phyloP scores from a whole-genome alignment of 2,797 vertebrate species.

The Eupleurogrammus muticus region DNA sequence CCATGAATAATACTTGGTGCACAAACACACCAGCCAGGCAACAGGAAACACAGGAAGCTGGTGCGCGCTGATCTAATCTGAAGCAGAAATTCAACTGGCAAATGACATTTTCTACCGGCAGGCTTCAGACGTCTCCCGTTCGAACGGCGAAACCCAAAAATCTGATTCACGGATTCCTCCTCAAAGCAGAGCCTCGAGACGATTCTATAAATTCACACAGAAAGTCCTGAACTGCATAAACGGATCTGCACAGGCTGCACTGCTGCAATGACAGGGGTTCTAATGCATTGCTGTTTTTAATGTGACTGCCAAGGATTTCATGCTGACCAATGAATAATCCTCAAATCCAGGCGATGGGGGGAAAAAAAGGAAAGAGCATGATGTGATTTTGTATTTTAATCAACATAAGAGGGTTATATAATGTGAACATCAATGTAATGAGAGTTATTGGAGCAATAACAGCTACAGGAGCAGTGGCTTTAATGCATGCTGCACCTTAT shows the following conservation, averaged over 20 bases:
- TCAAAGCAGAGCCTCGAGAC: background rate
- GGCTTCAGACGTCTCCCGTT: constrained; percentile 27
- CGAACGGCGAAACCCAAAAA: background rate
- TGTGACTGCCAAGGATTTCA: constrained; percentile 52
- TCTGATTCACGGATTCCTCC: constrained; percentile 6
- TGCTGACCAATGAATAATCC: constrained; percentile 71
- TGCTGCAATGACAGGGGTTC: constrained; percentile 65
- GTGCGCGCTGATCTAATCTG: constrained; percentile 47
- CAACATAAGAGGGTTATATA: constrained; percentile 52
- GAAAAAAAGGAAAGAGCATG: constrained; percentile 21
- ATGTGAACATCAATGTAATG: constrained; percentile 27
- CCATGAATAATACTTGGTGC: constrained; percentile 48
- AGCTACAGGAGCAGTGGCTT: background rate
- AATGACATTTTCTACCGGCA: no score
- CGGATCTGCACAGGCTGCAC: constrained; percentile 26
- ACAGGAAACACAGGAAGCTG: constrained; percentile 52
- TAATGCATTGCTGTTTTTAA: constrained; percentile 55
- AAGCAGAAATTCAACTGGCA: no score
- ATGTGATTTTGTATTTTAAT: constrained; percentile 43
- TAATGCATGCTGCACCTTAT: no score
- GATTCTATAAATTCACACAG: constrained; percentile 18
- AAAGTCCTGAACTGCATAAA: constrained; percentile 24
- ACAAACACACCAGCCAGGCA: constrained; percentile 20
- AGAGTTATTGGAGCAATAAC: background rate
- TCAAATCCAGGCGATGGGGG: constrained; percentile 39